Evolutionary conservation across 1,140 invertebrate genomes (phyloP).

Genomic region (Hycleus cichorii): DNA sequence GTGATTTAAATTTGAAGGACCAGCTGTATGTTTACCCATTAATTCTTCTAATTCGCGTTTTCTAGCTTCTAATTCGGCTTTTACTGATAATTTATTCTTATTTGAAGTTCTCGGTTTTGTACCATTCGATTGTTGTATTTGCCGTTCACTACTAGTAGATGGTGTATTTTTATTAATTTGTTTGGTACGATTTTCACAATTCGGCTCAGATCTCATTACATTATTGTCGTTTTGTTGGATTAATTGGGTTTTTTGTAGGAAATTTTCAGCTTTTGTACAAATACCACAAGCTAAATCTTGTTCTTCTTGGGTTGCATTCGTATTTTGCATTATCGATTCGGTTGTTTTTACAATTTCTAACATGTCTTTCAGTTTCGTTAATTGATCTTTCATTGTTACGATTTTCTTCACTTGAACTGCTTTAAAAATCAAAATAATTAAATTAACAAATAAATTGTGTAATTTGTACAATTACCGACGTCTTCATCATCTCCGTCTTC

Average conservation of each 20-base stretch:
- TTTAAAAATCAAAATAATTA: conserved; percentile 9
- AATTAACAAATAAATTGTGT: too few species aligned
- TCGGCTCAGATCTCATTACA: conserved; percentile 1
- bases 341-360: conserved; percentile 37
- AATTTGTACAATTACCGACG: conserved; percentile 20
- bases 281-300: conserved; percentile 28
- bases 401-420: conserved; percentile 36
- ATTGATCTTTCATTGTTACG: conserved; percentile 38
- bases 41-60: conserved; percentile 41
- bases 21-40: conserved; percentile 41
- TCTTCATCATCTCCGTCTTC: conserved; percentile 33
- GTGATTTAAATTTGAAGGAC: conserved; percentile 37
- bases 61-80: conserved; percentile 38
- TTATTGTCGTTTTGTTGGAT: conserved; percentile 14
- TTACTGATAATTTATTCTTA: conserved; percentile 30
- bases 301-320: conserved; percentile 22
- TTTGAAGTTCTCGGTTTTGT: conserved; percentile 18
- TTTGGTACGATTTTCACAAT: conserved; percentile 18
- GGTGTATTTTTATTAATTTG: conserved; percentile 34
- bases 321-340: conserved; percentile 23
- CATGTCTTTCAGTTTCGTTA: conserved; percentile 38
- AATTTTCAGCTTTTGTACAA: conserved; percentile 33
- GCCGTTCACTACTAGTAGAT: conserved; percentile 19
- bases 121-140: conserved; percentile 18
- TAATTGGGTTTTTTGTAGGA: conserved; percentile 30